These are phyloP conservation scores for Apomyelois bistriatella DNA, from an alignment of 2,888 invertebrate genomes.

Conservation along the genomic window DNA sequence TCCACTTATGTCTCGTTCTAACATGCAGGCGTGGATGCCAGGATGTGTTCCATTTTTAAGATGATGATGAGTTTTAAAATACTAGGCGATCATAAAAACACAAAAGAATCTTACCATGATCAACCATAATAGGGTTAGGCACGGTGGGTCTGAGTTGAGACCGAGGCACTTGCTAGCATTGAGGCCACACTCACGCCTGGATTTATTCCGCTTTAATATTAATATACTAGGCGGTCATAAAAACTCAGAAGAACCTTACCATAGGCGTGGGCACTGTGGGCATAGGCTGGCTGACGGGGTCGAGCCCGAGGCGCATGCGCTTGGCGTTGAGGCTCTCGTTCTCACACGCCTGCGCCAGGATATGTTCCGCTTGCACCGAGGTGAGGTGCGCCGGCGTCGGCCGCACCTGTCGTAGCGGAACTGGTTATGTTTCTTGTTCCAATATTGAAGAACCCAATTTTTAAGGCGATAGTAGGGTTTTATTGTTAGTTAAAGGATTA, in stretches of 20 bases:
- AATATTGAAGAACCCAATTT: conserved; percentile 3
- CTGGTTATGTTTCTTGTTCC: conserved; percentile 25
- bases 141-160: too few relatives aligned
- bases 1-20: too few relatives aligned
- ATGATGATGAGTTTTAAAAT: neutral
- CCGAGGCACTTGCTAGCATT: too few relatives aligned
- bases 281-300: conserved; percentile 95
- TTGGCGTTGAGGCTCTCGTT: conserved; percentile 98
- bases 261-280: conserved; percentile 85
- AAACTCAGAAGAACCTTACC: conserved; percentile 38
- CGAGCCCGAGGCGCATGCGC: conserved; percentile 96
- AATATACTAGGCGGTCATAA: neutral
- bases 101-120: conserved; percentile 52
- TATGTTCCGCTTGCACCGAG: conserved; percentile 97
- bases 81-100: neutral
- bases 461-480: neutral
- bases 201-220: too few relatives aligned
- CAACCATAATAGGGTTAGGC: too few relatives aligned
- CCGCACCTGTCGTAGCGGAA: conserved; percentile 82
- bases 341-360: conserved; percentile 96
- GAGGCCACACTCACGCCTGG: too few relatives aligned
- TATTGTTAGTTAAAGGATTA: neutral
- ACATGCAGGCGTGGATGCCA: too few relatives aligned
- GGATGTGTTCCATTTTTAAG: too few relatives aligned
- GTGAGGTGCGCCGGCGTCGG: conserved; percentile 98